These are phyloP conservation scores for Drosophila lowei DNA, from an alignment of 1,140 invertebrate species.

Conservation along the genomic window DNA sequence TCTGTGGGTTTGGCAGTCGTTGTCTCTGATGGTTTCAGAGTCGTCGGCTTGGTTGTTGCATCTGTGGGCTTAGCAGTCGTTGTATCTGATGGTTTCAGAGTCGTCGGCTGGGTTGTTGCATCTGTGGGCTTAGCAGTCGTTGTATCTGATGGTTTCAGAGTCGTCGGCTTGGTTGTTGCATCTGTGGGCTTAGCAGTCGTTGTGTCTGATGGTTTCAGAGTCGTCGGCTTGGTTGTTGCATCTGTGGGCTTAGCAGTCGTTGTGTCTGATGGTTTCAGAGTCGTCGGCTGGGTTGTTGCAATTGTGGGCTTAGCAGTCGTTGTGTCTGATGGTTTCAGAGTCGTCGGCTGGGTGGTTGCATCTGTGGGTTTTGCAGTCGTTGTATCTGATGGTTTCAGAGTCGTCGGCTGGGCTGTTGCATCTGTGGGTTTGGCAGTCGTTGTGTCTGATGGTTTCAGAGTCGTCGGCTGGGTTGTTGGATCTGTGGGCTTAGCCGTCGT, in stretches of 20 bases:
- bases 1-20: neutral
- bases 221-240: constrained; percentile 3
- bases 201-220: neutral
- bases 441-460: constrained; percentile 1
- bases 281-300: constrained; percentile 9
- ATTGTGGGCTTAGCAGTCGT: neutral
- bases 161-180: constrained; percentile 13
- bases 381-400: neutral
- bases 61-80: constrained; percentile 3
- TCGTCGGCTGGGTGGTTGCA: constrained; percentile 3
- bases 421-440: neutral
- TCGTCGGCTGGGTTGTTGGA: neutral
- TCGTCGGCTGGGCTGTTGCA: neutral
- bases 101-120: neutral
- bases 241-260: neutral
- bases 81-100: constrained; percentile 1
- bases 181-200: constrained; percentile 3
- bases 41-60: neutral
- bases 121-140: constrained; percentile 3
- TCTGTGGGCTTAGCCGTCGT: neutral
- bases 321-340: neutral
- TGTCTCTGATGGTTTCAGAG: neutral
- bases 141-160: neutral
- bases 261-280: constrained; percentile 1
- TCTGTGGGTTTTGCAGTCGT: constrained; percentile 1